Conservation (phyloP, 2,113 vertebrate species). For the Onychorhynchus coronatus region DNA sequence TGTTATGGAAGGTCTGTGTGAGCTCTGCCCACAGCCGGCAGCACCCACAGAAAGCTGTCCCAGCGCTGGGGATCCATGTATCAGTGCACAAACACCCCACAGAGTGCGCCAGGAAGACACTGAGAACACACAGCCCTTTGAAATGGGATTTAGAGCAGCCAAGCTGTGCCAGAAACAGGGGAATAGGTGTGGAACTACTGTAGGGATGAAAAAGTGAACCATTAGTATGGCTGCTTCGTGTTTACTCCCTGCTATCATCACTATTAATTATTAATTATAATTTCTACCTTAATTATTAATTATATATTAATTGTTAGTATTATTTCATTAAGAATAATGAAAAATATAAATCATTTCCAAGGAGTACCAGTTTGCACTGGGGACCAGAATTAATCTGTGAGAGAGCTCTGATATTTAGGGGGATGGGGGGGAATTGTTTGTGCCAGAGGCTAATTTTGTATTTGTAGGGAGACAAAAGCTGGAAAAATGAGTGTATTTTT, state of each 20-base stretch:
- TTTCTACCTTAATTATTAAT: background rate
- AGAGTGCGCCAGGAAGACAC: background rate
- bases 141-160: background rate
- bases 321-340: background rate
- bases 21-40: background rate
- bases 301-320: background rate
- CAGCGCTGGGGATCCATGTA: fast-evolving
- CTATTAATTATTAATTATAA: background rate
- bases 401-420: background rate
- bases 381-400: background rate
- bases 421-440: background rate
- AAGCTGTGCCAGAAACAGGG: background rate
- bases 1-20: fast-evolving
- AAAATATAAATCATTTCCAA: background rate
- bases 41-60: background rate
- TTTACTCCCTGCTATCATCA: background rate
- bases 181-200: fast-evolving
- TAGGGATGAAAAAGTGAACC: background rate
- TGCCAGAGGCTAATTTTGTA: background rate
- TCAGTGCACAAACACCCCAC: too few species aligned
- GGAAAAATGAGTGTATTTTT: background rate
- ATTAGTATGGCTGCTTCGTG: background rate
- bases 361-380: background rate
- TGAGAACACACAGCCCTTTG: background rate
- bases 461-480: background rate